Conservation (phyloP, 2,797 vertebrate species). For the Pangasius sanitwongsei region DNA sequence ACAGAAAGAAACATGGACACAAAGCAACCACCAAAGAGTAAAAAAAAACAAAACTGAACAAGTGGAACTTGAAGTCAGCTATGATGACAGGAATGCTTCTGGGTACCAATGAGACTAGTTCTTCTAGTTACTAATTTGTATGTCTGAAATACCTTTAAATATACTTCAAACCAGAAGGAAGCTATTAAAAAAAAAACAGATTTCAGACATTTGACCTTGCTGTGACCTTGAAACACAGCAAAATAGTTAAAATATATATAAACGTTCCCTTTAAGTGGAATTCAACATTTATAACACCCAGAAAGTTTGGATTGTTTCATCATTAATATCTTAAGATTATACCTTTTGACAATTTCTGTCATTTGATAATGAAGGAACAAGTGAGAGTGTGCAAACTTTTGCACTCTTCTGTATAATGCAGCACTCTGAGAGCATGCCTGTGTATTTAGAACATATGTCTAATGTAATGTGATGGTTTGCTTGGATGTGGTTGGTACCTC, state of each 20-base stretch:
- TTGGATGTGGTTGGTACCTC: conserved; percentile 68
- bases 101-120: no score
- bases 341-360: background rate
- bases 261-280: background rate
- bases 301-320: background rate
- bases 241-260: background rate
- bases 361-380: background rate
- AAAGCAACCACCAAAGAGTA: background rate
- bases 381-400: background rate
- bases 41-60: background rate
- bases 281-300: background rate
- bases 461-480: background rate
- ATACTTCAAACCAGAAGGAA: background rate
- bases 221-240: background rate
- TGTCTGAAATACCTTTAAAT: background rate
- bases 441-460: background rate
- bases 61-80: background rate
- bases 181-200: background rate
- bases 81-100: background rate
- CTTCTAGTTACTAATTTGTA: background rate
- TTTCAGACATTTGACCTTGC: background rate
- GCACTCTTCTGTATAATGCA: background rate
- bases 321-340: background rate
- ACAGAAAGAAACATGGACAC: background rate
- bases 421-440: background rate